These are phyloP conservation scores for Melinaea menophilus DNA, from an alignment of 2,888 invertebrate species.

Conservation along the genomic window DNA sequence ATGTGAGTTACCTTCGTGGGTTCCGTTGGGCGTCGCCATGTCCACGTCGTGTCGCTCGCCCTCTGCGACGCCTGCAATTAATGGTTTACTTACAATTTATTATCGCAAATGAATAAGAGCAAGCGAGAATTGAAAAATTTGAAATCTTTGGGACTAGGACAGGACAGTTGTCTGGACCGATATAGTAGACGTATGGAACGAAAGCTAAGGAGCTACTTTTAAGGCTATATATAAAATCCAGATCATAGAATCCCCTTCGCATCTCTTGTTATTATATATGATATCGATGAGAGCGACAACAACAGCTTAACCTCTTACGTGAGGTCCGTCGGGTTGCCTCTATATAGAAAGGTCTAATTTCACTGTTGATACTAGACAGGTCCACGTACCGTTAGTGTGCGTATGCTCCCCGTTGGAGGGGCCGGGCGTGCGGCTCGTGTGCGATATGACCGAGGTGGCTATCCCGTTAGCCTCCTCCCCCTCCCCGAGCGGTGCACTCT, in stretches of 20 bases:
- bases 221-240: too few relatives aligned
- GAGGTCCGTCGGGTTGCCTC: not conserved
- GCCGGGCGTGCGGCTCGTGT: slow-evolving; percentile 77
- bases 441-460: slow-evolving; percentile 89
- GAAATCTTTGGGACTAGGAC: too few relatives aligned
- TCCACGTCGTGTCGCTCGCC: slow-evolving; percentile 45
- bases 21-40: slow-evolving; percentile 51
- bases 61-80: slow-evolving; percentile 35
- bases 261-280: too few relatives aligned
- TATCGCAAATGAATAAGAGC: too few relatives aligned
- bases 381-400: slow-evolving; percentile 42
- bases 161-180: too few relatives aligned
- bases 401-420: slow-evolving; percentile 48
- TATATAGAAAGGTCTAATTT: not conserved
- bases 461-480: slow-evolving; percentile 55
- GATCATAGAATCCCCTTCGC: too few relatives aligned
- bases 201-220: too few relatives aligned
- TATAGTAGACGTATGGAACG: too few relatives aligned
- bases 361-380: not conserved
- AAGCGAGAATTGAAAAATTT: too few relatives aligned
- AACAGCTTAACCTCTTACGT: too few relatives aligned
- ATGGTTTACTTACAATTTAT: too few relatives aligned
- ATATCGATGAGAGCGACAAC: too few relatives aligned
- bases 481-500: slow-evolving; percentile 28
- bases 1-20: slow-evolving; percentile 31